Conservation (phyloP, 2,113 vertebrate species). For the Panthera uncia region DNA sequence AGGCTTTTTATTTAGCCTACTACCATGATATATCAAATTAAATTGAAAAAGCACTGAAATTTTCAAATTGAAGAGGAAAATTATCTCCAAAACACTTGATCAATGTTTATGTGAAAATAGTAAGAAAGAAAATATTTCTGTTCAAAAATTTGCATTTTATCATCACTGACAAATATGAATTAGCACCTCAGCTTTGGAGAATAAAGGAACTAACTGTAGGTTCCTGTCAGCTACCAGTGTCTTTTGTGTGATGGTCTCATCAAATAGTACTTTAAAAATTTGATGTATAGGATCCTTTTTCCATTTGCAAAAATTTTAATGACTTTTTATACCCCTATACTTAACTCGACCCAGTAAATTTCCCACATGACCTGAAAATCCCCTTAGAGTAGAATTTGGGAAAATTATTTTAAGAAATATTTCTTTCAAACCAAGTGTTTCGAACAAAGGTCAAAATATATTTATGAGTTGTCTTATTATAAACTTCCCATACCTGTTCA, state of each 20-base stretch:
- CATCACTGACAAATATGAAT: constrained; percentile 29
- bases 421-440: neutral
- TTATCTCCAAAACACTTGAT: neutral
- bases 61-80: neutral
- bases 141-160: constrained; percentile 22
- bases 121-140: neutral
- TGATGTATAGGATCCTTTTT: neutral
- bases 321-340: neutral
- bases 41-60: neutral
- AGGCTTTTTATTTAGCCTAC: neutral
- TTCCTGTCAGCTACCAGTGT: neutral
- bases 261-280: neutral
- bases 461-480: neutral
- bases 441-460: neutral
- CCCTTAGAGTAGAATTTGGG: neutral
- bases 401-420: neutral
- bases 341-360: neutral
- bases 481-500: neutral
- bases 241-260: neutral
- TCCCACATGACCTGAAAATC: neutral
- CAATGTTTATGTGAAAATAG: neutral
- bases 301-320: neutral
- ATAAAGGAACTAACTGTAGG: neutral
- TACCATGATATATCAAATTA: neutral
- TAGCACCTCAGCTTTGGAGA: constrained; percentile 6